Evolutionary conservation across 1,140 invertebrate genomes (phyloP), one percentile per base, ranked within the genome.

Genomic region (Homarus americanus): DNA sequence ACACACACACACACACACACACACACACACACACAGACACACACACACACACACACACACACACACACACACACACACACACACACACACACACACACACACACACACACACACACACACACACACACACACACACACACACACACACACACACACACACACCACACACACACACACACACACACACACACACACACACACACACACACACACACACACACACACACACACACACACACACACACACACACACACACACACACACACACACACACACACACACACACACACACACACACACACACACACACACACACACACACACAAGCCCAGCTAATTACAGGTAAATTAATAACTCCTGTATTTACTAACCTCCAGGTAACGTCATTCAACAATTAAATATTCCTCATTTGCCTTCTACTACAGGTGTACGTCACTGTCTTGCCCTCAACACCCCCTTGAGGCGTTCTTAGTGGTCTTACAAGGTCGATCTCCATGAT

Each of bases 281-380:
- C 63, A 32, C 73, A 76, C 73, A 76, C 73, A 76, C 73, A 76
- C 73, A 76, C 73, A 76, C 4, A 76, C 73, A 76, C 73, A 76
- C 73, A 76, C 73, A 76, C 73, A 76, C 73, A 76, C 73, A 76
- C 73, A 76, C 9, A 75, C 2, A 75, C 9, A 75, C 73, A 75
- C 9, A 75, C 9, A 63, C 58, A 63, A 12, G n/a, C 58, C 12
- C 58, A 63, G 12, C 12, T n/a, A 15, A 63, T 12, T 63, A 63
- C 69, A 72, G 69, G 69, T 72, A 34, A 72, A 34, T 72, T 24
- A 28, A 20, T 20, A 24, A 10, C 10, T 20, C 5, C 34, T 72
- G 5, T 72, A 72, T 28, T 32, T 5, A 4, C 66, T 24, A 32
- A 4, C n/a, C 66, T 7, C 20, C 24, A 72, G 66, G 5, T 24